A percentile compares a stretch with the other conserved stretches of the same genome.
Evolutionary conservation across 1,140 invertebrate species (phyloP).

Genomic region (Caenorhabditis remanei): DNA sequence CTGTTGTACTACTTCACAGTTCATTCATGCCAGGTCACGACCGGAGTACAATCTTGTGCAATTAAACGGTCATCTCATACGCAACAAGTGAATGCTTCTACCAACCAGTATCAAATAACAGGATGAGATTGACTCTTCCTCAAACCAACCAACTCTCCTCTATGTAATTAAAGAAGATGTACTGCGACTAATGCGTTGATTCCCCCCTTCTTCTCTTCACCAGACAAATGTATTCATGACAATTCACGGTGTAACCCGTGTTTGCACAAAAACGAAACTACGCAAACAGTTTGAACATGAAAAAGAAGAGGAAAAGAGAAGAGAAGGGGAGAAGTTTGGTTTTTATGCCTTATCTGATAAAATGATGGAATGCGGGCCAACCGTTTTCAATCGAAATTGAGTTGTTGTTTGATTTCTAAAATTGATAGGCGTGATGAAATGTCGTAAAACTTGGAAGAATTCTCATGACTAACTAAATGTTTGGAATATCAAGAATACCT

Average conservation of each 20-base stretch:
- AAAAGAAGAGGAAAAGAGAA: background rate
- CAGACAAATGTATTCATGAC: slow-evolving; percentile 46
- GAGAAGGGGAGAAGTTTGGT: background rate
- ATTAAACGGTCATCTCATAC: slow-evolving; percentile 4
- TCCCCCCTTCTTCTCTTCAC: background rate
- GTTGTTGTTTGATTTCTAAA: background rate
- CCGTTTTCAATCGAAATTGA: background rate
- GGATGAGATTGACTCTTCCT: slow-evolving; percentile 29
- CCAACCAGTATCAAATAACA: background rate
- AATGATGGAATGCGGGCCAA: background rate
- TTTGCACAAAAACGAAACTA: slow-evolving; percentile 50
- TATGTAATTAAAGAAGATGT: slow-evolving; percentile 51
- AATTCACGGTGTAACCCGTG: slow-evolving; percentile 37
- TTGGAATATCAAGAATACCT: too few relatives aligned
- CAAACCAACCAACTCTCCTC: background rate
- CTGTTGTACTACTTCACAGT: background rate
- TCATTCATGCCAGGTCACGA: background rate
- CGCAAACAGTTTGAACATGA: slow-evolving; percentile 10
- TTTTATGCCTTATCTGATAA: background rate
- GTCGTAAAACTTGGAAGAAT: too few relatives aligned
- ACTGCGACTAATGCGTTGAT: slow-evolving; percentile 45
- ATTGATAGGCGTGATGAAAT: too few relatives aligned
- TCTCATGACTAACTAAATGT: too few relatives aligned
- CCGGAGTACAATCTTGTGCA: background rate
- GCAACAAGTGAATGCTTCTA: background rate